phyloP scores from a whole-genome alignment of 35 echinoderm and acorn worm species.

The Eucidaris tribuloides region DNA sequence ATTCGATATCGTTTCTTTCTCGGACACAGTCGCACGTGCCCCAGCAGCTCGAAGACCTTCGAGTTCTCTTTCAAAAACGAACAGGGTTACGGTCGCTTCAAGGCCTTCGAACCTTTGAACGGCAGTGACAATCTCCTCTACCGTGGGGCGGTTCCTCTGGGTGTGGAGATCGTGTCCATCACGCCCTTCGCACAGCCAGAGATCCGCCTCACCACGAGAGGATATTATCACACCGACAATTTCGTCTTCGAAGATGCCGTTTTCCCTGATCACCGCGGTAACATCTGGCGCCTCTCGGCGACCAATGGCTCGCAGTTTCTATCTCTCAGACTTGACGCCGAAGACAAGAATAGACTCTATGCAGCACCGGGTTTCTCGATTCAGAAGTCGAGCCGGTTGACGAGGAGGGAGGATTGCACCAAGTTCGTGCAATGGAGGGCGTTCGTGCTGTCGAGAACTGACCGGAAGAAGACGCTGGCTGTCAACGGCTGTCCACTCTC shows the following conservation, averaged over 20 bases:
- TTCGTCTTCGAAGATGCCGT: slow-evolving; percentile 83
- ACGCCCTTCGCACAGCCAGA: slow-evolving; percentile 88
- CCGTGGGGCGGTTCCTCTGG: slow-evolving; percentile 61
- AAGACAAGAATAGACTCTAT: slow-evolving; percentile 47
- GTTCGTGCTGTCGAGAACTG: slow-evolving; percentile 78
- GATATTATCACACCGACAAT: slow-evolving; percentile 92
- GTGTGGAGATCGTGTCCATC: slow-evolving; percentile 81
- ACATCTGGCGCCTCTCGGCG: slow-evolving; percentile 71
- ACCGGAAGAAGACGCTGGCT: slow-evolving; percentile 67
- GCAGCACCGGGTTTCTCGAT: background rate
- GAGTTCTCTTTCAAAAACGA: slow-evolving; percentile 94
- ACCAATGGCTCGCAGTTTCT: slow-evolving; percentile 38
- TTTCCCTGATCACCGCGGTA: slow-evolving; percentile 77
- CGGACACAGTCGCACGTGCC: slow-evolving; percentile 54
- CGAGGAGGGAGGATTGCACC: slow-evolving; percentile 44
- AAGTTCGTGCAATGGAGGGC: slow-evolving; percentile 88
- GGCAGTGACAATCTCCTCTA: slow-evolving; percentile 51
- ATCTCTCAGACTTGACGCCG: slow-evolving; percentile 49
- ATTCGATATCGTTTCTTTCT: slow-evolving; percentile 90
- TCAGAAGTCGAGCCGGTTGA: background rate
- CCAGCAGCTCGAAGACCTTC: slow-evolving; percentile 74
- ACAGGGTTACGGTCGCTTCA: slow-evolving; percentile 86
- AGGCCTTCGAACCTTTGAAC: slow-evolving; percentile 82
- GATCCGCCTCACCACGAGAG: slow-evolving; percentile 65
- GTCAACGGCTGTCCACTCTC: slow-evolving; percentile 62